A percentile compares a stretch with the other conserved stretches of the same genome.
These are phyloP conservation scores for Proterorhinus semilunaris DNA, from an alignment of 2,113 vertebrate genomes.

Conservation along the genomic window DNA sequence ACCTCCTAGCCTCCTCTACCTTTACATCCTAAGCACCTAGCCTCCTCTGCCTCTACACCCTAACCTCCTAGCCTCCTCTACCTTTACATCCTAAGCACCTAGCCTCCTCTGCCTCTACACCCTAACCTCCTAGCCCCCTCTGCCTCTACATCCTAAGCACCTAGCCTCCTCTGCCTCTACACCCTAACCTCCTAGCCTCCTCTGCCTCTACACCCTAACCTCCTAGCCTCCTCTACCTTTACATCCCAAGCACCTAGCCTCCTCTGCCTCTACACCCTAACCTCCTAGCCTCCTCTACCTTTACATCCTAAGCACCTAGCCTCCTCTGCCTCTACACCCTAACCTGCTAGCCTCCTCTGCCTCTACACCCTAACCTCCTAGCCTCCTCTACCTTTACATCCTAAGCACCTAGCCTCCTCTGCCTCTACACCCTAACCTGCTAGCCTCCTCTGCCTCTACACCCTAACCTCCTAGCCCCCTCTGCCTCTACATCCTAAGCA, in stretches of 20 bases:
- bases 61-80: background rate
- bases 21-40: slow-evolving; percentile 11
- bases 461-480: background rate
- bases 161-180: background rate
- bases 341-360: background rate
- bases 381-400: background rate
- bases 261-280: background rate
- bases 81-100: background rate
- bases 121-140: background rate
- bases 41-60: background rate
- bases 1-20: background rate
- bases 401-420: background rate
- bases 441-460: background rate
- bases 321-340: background rate
- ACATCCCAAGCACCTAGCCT: background rate
- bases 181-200: no score
- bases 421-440: background rate
- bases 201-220: background rate
- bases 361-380: background rate
- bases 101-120: slow-evolving; percentile 13
- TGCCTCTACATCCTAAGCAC: no score
- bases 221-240: background rate
- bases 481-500: background rate
- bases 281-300: no score
- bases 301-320: background rate